Evolutionary conservation across 2,888 invertebrate species (phyloP), one percentile per base, ranked within the genome.

Genomic region (Agrilus biguttatus): DNA sequence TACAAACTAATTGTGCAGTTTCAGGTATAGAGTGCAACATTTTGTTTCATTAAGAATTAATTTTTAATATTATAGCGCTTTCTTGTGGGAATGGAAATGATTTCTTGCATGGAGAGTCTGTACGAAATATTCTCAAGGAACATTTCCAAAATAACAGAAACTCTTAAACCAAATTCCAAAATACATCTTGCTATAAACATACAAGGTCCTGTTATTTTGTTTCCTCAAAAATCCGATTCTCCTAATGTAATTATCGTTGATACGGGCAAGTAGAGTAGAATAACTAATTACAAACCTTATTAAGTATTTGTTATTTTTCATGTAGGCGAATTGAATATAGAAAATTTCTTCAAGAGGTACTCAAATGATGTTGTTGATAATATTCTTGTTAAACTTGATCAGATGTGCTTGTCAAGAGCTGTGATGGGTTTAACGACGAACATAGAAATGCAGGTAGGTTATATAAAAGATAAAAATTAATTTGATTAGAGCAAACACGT

Each of bases 201-300:
- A 40, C 79, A 81, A 56, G 81, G 82, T 2, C 87, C 87, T 5
- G 78, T 82, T 0, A 63, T 89, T 14, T 64, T 87, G 33, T 64
- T 88, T 39, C 88, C 88, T 0, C 86, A 86, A 55, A 83, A 83
- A 55, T 79, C 83, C 1, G 81, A 82, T 6, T 83, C 83, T 1
- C 83, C 84, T 0, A 84, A 83, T 59, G 69, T 86, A 7, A 62
- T 88, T 38, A 76, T 87, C 17, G 66, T 86, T n/a, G 82, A 83
- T 55, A 74, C 79, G 64, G 83, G 81, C 77, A 65, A 55, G 61
- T 43, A 41, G 32, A 34, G 19, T 41, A 1, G 28, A 10, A 28
- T 28, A 28, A 10, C 4, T 14, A 10, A 37, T 4, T 14, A 36
- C n/a, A 34, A 28, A 23, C 21, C n/a, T 28, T 12, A 21, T 34